Conservation (phyloP, 2,113 vertebrate species). For the Paradoxurus hermaphroditus region DNA sequence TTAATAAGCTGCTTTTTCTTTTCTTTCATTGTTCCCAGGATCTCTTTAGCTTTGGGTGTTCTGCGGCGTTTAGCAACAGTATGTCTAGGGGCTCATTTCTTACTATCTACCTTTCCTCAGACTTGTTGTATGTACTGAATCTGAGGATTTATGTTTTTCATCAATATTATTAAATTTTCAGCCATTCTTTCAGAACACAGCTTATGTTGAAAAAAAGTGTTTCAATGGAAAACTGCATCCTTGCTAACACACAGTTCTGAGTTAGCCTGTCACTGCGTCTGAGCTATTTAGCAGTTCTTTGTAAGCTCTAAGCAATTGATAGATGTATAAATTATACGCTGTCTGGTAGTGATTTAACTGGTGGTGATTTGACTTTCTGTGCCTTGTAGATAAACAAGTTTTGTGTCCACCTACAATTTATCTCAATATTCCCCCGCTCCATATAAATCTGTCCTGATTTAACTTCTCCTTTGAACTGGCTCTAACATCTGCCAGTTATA, state of each 20-base stretch:
- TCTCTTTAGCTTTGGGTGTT: background rate
- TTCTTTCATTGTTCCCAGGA: background rate
- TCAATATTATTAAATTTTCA: slow-evolving; percentile 17
- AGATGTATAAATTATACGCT: background rate
- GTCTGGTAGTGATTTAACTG: background rate
- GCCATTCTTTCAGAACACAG: background rate
- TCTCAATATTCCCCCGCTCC: background rate
- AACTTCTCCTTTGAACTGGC: background rate
- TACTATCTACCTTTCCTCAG: background rate
- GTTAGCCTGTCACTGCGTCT: background rate
- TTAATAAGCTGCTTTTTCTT: background rate
- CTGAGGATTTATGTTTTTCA: slow-evolving; percentile 40
- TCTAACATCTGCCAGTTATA: background rate
- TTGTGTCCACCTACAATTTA: background rate
- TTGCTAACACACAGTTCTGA: background rate
- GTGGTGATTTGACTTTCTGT: background rate
- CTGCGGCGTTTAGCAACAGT: background rate
- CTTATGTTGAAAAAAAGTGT: background rate
- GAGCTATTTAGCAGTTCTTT: background rate
- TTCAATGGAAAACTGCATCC: background rate
- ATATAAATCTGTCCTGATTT: background rate
- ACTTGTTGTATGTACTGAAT: background rate
- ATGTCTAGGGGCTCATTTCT: background rate
- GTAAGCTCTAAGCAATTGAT: background rate
- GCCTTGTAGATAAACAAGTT: background rate